Evolutionary conservation across 2,797 vertebrate genomes (phyloP).

Genomic region (Argentina silus): DNA sequence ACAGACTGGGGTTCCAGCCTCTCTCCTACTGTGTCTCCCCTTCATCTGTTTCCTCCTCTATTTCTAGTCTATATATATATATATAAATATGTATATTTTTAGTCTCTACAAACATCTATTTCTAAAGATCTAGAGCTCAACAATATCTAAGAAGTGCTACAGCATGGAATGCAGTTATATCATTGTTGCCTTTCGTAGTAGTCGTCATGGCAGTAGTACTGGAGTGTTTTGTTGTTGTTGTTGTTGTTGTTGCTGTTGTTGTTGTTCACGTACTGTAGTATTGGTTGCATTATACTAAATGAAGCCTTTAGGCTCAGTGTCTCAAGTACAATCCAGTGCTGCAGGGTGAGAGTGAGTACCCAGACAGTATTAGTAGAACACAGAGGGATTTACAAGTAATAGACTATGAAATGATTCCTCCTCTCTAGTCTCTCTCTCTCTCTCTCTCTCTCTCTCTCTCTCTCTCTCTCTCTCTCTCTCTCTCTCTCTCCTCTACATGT

Average conservation of each 20-base stretch:
- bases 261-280: background rate
- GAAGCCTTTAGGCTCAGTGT: background rate
- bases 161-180: background rate
- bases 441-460: background rate
- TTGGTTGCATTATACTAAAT: background rate
- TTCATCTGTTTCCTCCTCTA: too few relatives aligned
- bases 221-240: background rate
- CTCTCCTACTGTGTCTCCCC: too few relatives aligned
- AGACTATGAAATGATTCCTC: background rate
- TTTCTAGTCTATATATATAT: too few relatives aligned
- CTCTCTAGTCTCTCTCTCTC: background rate
- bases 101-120: too few relatives aligned
- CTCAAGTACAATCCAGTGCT: background rate
- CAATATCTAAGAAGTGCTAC: background rate
- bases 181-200: background rate
- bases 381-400: background rate
- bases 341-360: background rate
- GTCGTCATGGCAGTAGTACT: background rate
- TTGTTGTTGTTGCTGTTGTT: background rate
- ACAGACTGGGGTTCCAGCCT: too few relatives aligned
- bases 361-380: background rate
- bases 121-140: too few relatives aligned
- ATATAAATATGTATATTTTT: too few relatives aligned
- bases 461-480: background rate
- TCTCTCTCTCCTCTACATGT: background rate